phyloP scores from a whole-genome alignment of 2,797 vertebrate genomes.

The Anabas testudineus region DNA sequence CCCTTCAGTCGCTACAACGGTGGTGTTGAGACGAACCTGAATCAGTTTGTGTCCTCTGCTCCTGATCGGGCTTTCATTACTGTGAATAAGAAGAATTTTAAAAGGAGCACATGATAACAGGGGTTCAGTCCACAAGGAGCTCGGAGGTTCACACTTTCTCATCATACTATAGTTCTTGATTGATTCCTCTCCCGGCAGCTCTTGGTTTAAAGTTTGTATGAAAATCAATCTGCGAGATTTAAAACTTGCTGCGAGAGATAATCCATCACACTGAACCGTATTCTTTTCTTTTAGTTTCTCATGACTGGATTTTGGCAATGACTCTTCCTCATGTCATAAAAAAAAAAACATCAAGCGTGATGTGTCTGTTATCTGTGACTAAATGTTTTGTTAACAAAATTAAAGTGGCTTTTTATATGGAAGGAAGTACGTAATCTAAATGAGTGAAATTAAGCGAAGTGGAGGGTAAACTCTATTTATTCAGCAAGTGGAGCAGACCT shows the following conservation, averaged over 20 bases:
- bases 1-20: neutral
- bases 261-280: neutral
- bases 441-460: too few species aligned
- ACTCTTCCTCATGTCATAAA: neutral
- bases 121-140: neutral
- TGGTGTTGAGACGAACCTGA: neutral
- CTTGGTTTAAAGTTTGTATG: slow-evolving; percentile 3
- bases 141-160: neutral
- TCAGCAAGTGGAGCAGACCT: too few species aligned
- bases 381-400: too few species aligned
- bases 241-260: neutral
- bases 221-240: neutral
- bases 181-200: neutral
- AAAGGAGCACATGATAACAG: neutral
- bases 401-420: too few species aligned
- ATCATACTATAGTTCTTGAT: neutral
- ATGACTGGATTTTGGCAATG: neutral
- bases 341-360: neutral
- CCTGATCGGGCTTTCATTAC: neutral
- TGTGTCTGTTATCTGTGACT: too few species aligned
- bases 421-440: too few species aligned
- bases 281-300: neutral
- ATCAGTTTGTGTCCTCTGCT: neutral
- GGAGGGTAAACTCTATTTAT: too few species aligned
- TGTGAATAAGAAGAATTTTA: neutral